phyloP scores from a whole-genome alignment of 2,113 vertebrate genomes.

The Tricholaema leucomelas region DNA sequence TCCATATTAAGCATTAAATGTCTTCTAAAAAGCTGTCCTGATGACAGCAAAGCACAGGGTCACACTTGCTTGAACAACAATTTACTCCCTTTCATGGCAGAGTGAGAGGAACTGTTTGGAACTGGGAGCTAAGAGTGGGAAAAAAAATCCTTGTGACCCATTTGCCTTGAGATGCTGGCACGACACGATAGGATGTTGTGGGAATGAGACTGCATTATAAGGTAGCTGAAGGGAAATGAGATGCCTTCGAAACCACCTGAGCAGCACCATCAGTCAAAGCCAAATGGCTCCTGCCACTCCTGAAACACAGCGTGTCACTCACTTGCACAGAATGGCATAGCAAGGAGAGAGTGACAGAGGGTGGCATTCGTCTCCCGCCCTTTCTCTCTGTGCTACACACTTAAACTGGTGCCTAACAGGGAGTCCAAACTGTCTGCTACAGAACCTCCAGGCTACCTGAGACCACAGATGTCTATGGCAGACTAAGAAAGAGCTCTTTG shows the following conservation, averaged over 20 bases:
- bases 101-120: neutral
- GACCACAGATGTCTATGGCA: neutral
- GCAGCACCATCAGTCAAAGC: neutral
- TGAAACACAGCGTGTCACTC: neutral
- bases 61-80: neutral
- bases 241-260: neutral
- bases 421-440: neutral
- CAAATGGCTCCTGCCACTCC: neutral
- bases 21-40: conserved; percentile 34
- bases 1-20: conserved; percentile 44
- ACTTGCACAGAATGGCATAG: neutral
- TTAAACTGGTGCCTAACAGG: neutral
- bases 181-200: accelerated
- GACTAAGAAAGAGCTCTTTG: neutral
- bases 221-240: neutral
- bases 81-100: neutral
- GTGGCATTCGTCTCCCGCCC: neutral
- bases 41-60: neutral
- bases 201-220: neutral
- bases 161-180: neutral
- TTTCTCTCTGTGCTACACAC: neutral
- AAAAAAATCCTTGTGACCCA: neutral
- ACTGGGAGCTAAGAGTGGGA: neutral
- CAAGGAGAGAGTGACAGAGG: neutral
- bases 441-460: neutral